A percentile compares a stretch with the other conserved stretches of the same genome.
These are phyloP conservation scores for Okamejei kenojei DNA, from an alignment of 2,797 vertebrate genomes.

Conservation along the genomic window DNA sequence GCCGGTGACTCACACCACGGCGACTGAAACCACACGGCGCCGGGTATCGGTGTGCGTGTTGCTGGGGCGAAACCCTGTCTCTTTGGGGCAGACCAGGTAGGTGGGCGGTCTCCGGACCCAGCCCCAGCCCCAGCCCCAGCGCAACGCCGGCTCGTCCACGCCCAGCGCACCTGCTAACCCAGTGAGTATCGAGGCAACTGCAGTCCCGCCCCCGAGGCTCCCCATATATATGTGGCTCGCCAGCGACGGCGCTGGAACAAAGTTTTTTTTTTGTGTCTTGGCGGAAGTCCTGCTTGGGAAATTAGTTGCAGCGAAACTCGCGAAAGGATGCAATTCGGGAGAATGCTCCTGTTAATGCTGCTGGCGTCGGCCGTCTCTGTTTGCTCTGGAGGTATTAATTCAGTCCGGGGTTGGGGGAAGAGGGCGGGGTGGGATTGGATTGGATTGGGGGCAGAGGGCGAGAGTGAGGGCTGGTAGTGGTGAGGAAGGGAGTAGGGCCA, in stretches of 20 bases:
- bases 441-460: too few species aligned
- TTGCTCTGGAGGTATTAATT: not conserved
- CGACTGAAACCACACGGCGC: not conserved
- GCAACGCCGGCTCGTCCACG: not conserved
- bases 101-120: too few species aligned
- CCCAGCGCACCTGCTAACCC: not conserved
- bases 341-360: not conserved
- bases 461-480: too few species aligned
- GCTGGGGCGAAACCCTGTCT: not conserved
- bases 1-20: not conserved
- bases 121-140: too few species aligned
- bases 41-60: too few species aligned
- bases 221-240: not conserved
- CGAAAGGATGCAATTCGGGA: not conserved
- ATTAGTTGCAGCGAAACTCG: not conserved
- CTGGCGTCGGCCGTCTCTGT: not conserved
- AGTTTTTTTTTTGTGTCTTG: not conserved
- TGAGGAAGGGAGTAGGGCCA: too few species aligned
- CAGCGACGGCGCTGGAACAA: rapidly evolving
- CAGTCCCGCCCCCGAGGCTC: not conserved
- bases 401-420: not conserved
- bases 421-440: too few species aligned
- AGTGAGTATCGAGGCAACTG: not conserved
- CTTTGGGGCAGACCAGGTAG: too few species aligned
- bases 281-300: too few species aligned